Percentiles rank a stretch among this genome's conserved stretches.
Conservation (phyloP, 2,888 invertebrate genomes). For the Steinernema carpocapsae region DNA sequence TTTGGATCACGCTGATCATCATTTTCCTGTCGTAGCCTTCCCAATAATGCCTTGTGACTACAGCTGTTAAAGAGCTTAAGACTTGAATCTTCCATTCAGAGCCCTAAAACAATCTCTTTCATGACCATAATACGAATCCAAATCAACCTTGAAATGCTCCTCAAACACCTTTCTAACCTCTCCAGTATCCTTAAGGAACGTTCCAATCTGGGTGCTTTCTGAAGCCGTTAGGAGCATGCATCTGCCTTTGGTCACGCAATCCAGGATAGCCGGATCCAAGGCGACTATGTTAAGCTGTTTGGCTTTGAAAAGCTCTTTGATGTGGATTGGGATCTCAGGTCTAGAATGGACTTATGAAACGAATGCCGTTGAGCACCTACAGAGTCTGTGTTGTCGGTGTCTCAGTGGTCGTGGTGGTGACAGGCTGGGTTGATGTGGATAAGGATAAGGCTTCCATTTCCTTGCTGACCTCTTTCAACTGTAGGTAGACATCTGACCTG, state of each 20-base stretch:
- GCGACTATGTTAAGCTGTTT: too few species aligned
- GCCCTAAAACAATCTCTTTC: conserved; percentile 1
- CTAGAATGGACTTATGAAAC: too few species aligned
- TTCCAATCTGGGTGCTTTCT: not conserved
- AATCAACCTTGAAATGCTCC: not conserved
- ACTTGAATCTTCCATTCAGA: not conserved
- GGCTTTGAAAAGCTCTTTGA: too few species aligned
- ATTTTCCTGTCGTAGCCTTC: not conserved
- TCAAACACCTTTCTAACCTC: not conserved
- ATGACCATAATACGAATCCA: not conserved
- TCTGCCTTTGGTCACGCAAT: not conserved
- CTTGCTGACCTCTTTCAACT: too few species aligned
- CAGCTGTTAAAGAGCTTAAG: not conserved
- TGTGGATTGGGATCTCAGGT: too few species aligned
- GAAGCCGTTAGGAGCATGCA: not conserved
- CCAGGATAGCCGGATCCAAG: conserved; percentile 9
- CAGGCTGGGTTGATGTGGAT: too few species aligned
- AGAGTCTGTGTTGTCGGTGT: too few species aligned
- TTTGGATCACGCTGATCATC: not conserved
- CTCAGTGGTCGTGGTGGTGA: too few species aligned
- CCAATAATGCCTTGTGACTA: conserved; percentile 22
- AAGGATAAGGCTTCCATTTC: too few species aligned
- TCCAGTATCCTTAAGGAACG: not conserved
- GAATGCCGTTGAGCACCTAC: too few species aligned
- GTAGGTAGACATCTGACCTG: too few species aligned